Evolutionary conservation across 2,113 vertebrate species (phyloP).

Genomic region (Camelus dromedarius): DNA sequence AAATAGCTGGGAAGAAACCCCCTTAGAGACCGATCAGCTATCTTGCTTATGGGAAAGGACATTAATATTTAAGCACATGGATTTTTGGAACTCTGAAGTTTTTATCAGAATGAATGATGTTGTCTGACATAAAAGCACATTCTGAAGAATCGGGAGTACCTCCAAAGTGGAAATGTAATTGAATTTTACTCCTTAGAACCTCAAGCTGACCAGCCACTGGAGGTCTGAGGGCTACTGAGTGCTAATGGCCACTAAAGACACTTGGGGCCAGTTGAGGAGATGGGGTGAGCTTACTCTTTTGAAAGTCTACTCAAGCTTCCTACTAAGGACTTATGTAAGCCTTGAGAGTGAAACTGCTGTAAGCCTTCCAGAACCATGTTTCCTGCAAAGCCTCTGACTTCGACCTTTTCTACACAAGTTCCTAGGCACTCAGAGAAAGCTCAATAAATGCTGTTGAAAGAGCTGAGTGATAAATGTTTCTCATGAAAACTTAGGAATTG

Average conservation of each 20-base stretch:
- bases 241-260: not conserved
- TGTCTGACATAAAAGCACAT: not conserved
- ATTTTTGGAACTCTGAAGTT: not conserved
- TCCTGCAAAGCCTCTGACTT: not conserved
- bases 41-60: not conserved
- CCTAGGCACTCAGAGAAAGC: not conserved
- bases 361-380: not conserved
- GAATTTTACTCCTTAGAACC: not conserved
- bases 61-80: not conserved
- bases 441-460: not conserved
- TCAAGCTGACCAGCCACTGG: not conserved
- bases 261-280: not conserved
- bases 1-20: not conserved
- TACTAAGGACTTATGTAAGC: not conserved
- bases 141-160: not conserved
- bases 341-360: slow-evolving; percentile 5
- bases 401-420: not conserved
- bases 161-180: not conserved
- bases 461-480: not conserved
- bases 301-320: not conserved
- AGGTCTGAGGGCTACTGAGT: not conserved
- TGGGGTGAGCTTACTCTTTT: not conserved
- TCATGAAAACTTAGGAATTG: not conserved
- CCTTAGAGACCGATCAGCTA: not conserved
- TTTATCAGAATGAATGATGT: not conserved